Evolutionary conservation across 2,113 vertebrate genomes (phyloP).

Genomic region (Lampris incognitus): DNA sequence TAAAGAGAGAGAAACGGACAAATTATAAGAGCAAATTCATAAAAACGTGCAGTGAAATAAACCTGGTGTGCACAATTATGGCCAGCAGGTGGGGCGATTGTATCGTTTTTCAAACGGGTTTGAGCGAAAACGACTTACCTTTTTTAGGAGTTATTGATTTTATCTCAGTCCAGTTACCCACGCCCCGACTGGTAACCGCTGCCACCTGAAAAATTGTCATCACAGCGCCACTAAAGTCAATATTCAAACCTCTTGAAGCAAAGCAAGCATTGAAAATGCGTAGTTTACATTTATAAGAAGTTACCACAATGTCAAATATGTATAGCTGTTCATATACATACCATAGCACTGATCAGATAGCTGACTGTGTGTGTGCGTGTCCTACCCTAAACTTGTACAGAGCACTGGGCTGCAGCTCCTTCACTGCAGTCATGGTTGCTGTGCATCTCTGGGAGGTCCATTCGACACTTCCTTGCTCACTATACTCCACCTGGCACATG

Average conservation of each 20-base stretch:
- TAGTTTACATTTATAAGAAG: too few species aligned
- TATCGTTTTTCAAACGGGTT: neutral
- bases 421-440: constrained; percentile 81
- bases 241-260: too few species aligned
- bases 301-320: too few species aligned
- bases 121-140: constrained; percentile 74
- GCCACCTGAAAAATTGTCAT: constrained; percentile 85
- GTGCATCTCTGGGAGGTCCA: constrained; percentile 88
- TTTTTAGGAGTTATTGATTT: constrained; percentile 91
- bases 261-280: too few species aligned
- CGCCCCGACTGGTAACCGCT: constrained; percentile 92
- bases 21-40: neutral
- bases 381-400: constrained; percentile 91
- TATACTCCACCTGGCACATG: constrained; percentile 88
- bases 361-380: neutral
- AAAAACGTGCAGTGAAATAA: too few species aligned
- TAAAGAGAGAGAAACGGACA: neutral
- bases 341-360: too few species aligned
- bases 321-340: too few species aligned
- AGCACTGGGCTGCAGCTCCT: constrained; percentile 79
- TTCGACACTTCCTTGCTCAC: constrained; percentile 80
- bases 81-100: constrained; percentile 41
- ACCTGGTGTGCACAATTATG: neutral
- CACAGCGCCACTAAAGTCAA: too few species aligned
- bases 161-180: constrained; percentile 93